These are phyloP conservation scores for Cataglyphis hispanica DNA, from an alignment of 1,140 invertebrate genomes.

Conservation along the genomic window DNA sequence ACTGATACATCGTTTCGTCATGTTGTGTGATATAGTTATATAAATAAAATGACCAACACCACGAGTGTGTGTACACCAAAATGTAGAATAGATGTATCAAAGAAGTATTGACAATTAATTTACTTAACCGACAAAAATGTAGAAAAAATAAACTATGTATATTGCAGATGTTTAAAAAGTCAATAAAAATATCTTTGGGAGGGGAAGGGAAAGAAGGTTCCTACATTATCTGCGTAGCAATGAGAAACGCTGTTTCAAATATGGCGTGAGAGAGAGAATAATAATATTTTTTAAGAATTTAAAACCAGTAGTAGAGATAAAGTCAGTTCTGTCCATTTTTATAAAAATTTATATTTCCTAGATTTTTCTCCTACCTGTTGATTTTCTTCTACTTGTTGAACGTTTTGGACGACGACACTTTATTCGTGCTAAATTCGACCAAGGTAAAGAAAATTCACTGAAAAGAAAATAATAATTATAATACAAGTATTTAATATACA, in stretches of 20 bases:
- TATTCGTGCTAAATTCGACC: slow-evolving; percentile 83
- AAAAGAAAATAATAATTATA: slow-evolving; percentile 69
- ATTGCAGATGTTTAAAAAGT: slow-evolving; percentile 64
- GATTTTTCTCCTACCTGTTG: slow-evolving; percentile 85
- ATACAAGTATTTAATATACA: neutral
- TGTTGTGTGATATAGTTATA: slow-evolving; percentile 28
- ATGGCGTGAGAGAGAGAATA: slow-evolving; percentile 61
- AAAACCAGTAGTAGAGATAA: slow-evolving; percentile 66
- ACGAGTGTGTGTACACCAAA: slow-evolving; percentile 30
- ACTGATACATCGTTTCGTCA: slow-evolving; percentile 47
- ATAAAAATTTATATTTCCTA: slow-evolving; percentile 82
- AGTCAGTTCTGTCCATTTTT: slow-evolving; percentile 73
- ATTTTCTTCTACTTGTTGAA: slow-evolving; percentile 85
- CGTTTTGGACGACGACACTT: slow-evolving; percentile 83
- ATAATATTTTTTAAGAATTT: slow-evolving; percentile 60
- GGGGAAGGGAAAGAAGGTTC: slow-evolving; percentile 55
- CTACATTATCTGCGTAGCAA: slow-evolving; percentile 72
- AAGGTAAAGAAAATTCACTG: slow-evolving; percentile 87
- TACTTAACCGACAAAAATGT: slow-evolving; percentile 52
- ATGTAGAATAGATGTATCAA: slow-evolving; percentile 39
- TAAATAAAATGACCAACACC: slow-evolving; percentile 68
- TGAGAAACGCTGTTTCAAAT: slow-evolving; percentile 71
- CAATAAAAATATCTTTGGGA: slow-evolving; percentile 82
- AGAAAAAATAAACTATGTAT: slow-evolving; percentile 65
- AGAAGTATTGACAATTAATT: slow-evolving; percentile 43